A percentile compares a stretch with the other conserved stretches of the same genome.
Evolutionary conservation across 2,888 invertebrate genomes (phyloP).

Genomic region (Keiferia lycopersicella): DNA sequence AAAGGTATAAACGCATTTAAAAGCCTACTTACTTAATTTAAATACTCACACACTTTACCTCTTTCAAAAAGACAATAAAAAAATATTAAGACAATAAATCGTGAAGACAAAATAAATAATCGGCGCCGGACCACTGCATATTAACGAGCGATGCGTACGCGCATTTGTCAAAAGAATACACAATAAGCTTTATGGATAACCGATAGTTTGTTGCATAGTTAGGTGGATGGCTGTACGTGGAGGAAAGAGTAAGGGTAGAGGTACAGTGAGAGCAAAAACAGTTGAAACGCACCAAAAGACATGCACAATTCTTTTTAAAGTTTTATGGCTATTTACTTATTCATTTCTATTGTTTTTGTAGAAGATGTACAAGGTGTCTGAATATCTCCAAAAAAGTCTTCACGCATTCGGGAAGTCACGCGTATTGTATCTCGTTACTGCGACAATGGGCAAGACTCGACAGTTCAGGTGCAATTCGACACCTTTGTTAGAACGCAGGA

Average conservation of each 20-base stretch:
- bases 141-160: constrained; percentile 57
- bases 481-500: no score
- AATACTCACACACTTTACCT: background rate
- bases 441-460: no score
- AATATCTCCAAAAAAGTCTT: no score
- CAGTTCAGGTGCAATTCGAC: no score
- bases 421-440: no score
- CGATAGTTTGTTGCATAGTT: constrained; percentile 74
- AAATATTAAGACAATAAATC: constrained; percentile 50
- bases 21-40: constrained; percentile 17
- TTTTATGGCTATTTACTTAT: no score
- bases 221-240: constrained; percentile 54
- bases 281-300: no score
- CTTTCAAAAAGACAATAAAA: constrained; percentile 19
- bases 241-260: constrained; percentile 37
- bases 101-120: constrained; percentile 56
- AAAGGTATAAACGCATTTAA: background rate
- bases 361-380: no score
- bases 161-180: constrained; percentile 75
- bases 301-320: no score
- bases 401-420: no score
- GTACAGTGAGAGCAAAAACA: constrained; percentile 39
- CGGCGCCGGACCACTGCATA: constrained; percentile 44
- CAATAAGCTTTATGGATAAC: constrained; percentile 77
- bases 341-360: no score